Conservation (phyloP, 2,888 invertebrate species). For the Shargacucullia verbasci region DNA sequence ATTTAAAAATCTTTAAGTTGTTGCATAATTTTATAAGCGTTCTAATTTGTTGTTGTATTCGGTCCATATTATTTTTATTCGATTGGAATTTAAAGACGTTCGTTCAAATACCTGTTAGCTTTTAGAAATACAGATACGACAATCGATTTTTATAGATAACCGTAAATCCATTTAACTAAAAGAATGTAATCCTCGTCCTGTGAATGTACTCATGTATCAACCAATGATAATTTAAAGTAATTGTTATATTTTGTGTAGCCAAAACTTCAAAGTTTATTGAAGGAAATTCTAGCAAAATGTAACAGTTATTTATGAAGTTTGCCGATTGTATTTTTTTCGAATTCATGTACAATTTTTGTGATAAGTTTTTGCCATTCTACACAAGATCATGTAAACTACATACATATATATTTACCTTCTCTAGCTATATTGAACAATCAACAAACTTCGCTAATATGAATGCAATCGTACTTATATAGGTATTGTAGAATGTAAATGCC, state of each 20-base stretch:
- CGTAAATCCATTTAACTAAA: constrained; percentile 15
- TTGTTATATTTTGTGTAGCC: constrained; percentile 25
- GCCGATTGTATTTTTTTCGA: constrained; percentile 9
- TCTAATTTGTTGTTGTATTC: background rate
- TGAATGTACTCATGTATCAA: constrained; percentile 21
- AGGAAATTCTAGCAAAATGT: constrained; percentile 15
- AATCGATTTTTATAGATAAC: constrained; percentile 3
- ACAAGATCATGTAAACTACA: no score
- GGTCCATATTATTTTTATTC: no score
- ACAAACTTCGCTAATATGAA: constrained; percentile 32
- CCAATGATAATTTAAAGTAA: constrained; percentile 10
- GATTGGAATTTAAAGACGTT: constrained; percentile 28
- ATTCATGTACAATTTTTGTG: background rate
- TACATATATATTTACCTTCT: background rate
- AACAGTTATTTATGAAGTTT: constrained; percentile 23
- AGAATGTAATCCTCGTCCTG: constrained; percentile 20
- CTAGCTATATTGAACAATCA: constrained; percentile 20
- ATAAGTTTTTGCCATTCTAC: no score
- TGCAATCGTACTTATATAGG: constrained; percentile 38
- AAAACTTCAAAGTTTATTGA: background rate
- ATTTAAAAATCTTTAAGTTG: constrained; percentile 8
- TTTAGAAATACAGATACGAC: background rate
- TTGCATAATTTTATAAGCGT: background rate
- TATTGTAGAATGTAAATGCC: constrained; percentile 47
- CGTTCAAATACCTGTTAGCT: constrained; percentile 8